Evolutionary conservation across 1,140 invertebrate genomes (phyloP), one percentile per base, ranked within the genome.

Genomic region (Papilio helenus): DNA sequence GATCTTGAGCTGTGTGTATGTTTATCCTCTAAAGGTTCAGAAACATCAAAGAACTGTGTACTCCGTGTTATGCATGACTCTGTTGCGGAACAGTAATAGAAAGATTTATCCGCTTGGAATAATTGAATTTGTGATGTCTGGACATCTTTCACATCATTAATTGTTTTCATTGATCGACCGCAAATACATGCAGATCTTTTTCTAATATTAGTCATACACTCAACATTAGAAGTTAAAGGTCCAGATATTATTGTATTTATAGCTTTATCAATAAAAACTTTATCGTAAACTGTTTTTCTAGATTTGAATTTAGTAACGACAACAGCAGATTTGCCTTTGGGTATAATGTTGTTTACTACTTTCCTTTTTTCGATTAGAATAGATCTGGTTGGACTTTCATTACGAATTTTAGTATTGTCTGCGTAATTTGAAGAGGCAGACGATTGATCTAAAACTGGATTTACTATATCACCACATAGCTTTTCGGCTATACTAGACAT

Each of bases 401-500:
- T 61, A 76, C 79, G 86, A 68, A 26, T n/a, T 51, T 68, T 72
- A 18, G 79, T 12, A 77, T 76, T 79, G 46, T 61, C 16, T 34
- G 72, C 79, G n/a, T 42, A 44, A 80, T 80, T 82, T 34, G 44
- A 51, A 49, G 65, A 74, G 8, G 84, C 65, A 3, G 80, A 76
- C 20, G 87, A 84, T 46, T 81, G 73, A n/a, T 84, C 86, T 34
- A 87, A 65, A 46, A 78, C 68, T 20, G 88, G 86, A 55, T 90
- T 86, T 23, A 89, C 89, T n/a, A 90, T 88, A 71, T 91, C 86
- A 58, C 84, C 72, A 68, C 90, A 90, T 79, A 91, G 85, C 82
- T 88, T 86, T 84, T 88, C 84, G 49, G 88, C 90, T 86, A 92
- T 80, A n/a, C 80, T 86, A 55, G 89, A 85, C 87, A 88, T 91